Base-by-base conservation (phyloP, 2,888 invertebrate genomes). In the Limnephilus marmoratus region DNA sequence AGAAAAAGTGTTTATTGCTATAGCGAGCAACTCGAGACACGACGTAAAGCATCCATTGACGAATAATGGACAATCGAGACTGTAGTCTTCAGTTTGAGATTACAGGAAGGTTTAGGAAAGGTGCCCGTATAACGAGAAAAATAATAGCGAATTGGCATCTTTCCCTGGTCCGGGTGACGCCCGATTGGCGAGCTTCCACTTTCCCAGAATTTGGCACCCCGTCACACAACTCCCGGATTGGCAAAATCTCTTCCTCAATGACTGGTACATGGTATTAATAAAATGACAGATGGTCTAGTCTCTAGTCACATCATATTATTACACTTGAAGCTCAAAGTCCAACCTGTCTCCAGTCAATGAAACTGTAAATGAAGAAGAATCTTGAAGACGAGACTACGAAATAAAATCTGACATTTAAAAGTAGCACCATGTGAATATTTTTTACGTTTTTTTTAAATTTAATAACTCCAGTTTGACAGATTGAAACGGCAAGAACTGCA, bases 141-240 rank as follows among this genome's bases (percentile, higher is more conserved):
- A 91, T 86, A 91, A 85, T 83, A 83, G 83, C 34, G 9, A 83
- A 83, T 91, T 91, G 88, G 91, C 91, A 91, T 34, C 29, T 37
- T 45, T 68, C 68, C 85, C 68, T 53, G 9, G 29, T 53, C 53
- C 5, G 90, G 53, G 85, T n/a, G 81, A 85, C 82, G 85, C 24
- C 31, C 45, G 53, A 80, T 88, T 91, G 91, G 91, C 91, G 68
- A 11, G 29, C 29, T 41, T 91, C 91, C 91, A 91, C 81, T 88
- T 53, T 81, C 88, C 53, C 18, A 91, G 37, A 45, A 82, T 91
- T 91, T 91, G 91, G 91, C 91, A 88, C 45, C 49, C 18, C 4
- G 53, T 53, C 88, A n/a, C 83, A 45, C 81, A 85, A 68, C 83
- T 45, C 82, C 49, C 90, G 29, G 82, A 49, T 82, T 68, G 31